Evolutionary conservation across 1,140 invertebrate genomes (phyloP), one percentile per base, ranked within the genome.

Genomic region (Nephila pilipes): DNA sequence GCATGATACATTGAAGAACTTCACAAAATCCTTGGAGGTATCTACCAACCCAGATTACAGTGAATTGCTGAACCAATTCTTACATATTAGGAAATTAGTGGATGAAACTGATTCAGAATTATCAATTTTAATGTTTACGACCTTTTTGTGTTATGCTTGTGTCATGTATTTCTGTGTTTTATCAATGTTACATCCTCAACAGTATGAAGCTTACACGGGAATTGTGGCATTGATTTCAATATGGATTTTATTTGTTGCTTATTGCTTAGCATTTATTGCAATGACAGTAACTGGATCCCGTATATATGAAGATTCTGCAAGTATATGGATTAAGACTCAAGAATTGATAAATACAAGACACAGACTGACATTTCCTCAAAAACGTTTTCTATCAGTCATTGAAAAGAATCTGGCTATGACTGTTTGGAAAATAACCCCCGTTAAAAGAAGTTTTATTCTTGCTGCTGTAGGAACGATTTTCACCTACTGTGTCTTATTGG

Each of bases 391-490:
- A 5, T 46, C 20, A 16, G 46, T 81, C n/a, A 38, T 46, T 12
- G 79, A 81, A 54, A 81, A 81, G 12, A 38, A 81, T 8, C 22
- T 81, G 18, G 8, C 36, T 16, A 22, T 81, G 20, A 81, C 79
- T 20, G 36, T 20, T 14, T 81, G 79, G 79, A 81, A 81, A 81
- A 46, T 81, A n/a, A 18, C n/a, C 8, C 38, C 79, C 10, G 79
- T 81, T n/a, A 81, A 38, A n/a, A 81, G 79, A 54, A 81, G 79
- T n/a, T 81, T 81, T n/a, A 81, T 81, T 2, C 36, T 81, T 81
- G 79, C 36, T 12, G 38, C 79, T 8, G 6, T 81, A 20, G 79
- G 79, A 81, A 46, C 79, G 1, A 46, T 54, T 81, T 18, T 81
- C 2, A 81, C 79, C 0, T 81, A 81, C 22, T 25, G 79, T 54